Percentiles rank a stretch among this genome's conserved stretches.
These are phyloP conservation scores for Macrophya alboannulata DNA, from an alignment of 2,888 invertebrate genomes.

Conservation along the genomic window DNA sequence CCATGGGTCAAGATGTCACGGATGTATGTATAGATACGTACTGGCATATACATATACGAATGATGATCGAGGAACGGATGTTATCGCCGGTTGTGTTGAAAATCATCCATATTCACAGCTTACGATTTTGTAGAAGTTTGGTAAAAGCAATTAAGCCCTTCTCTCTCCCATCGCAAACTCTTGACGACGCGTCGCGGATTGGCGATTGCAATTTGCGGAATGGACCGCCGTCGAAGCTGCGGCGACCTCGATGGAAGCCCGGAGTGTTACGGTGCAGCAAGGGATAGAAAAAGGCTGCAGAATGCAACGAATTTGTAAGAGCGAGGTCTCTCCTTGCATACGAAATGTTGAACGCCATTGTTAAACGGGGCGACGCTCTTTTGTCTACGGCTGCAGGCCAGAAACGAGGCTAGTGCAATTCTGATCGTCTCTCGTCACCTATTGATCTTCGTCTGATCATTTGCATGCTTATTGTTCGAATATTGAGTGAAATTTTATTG, in stretches of 20 bases:
- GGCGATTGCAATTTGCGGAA: conserved; percentile 46
- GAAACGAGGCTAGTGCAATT: conserved; percentile 75
- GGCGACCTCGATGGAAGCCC: background rate
- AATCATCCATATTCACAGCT: background rate
- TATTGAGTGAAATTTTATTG: conserved; percentile 73
- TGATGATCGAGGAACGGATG: background rate
- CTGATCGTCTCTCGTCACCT: conserved; percentile 75
- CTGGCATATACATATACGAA: no score
- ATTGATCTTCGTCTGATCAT: conserved; percentile 80
- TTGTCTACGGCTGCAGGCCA: conserved; percentile 68
- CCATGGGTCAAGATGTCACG: conserved; percentile 29
- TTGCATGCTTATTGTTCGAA: conserved; percentile 80
- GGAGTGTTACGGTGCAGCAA: background rate
- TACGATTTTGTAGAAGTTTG: background rate
- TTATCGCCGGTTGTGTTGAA: background rate
- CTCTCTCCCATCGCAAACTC: no score
- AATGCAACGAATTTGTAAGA: conserved; percentile 79
- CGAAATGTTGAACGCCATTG: conserved; percentile 75
- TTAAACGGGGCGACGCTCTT: conserved; percentile 65
- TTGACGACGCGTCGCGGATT: background rate
- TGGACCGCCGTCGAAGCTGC: conserved; percentile 30
- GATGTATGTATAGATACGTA: background rate
- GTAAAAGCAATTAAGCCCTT: conserved; percentile 13
- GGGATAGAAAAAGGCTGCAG: conserved; percentile 64
- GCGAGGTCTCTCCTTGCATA: conserved; percentile 77